Percentiles rank a stretch among this genome's conserved stretches.
These are phyloP conservation scores for Athalia cordata DNA, from an alignment of 2,888 invertebrate species.

Conservation along the genomic window DNA sequence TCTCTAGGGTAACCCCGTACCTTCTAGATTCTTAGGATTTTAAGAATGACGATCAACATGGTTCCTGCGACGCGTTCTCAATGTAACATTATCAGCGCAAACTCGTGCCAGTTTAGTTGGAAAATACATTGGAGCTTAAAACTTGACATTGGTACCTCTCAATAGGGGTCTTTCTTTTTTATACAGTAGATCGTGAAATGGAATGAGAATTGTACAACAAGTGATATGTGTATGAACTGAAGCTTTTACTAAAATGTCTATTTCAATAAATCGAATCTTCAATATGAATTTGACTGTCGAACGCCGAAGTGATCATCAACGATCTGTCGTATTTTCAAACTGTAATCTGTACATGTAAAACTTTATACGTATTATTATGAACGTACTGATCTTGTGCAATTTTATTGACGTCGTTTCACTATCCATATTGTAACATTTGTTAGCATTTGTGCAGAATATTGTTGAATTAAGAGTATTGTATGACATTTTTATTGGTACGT, in stretches of 20 bases:
- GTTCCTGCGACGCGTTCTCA: slow-evolving; percentile 37
- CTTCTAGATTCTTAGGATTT: slow-evolving; percentile 14
- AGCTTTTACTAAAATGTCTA: not conserved
- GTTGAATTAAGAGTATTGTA: slow-evolving; percentile 55
- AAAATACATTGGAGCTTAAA: slow-evolving; percentile 24
- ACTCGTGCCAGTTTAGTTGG: slow-evolving; percentile 27
- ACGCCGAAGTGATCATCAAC: slow-evolving; percentile 18
- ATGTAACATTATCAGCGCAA: slow-evolving; percentile 36
- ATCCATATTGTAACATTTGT: slow-evolving; percentile 18
- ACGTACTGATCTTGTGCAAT: slow-evolving; percentile 41
- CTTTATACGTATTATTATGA: slow-evolving; percentile 22
- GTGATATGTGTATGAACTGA: slow-evolving; percentile 17
- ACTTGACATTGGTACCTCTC: slow-evolving; percentile 3
- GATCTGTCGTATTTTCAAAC: slow-evolving; percentile 31
- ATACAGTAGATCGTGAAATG: not conserved
- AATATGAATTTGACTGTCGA: slow-evolving; percentile 20
- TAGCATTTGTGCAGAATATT: slow-evolving; percentile 30
- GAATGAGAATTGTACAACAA: slow-evolving; percentile 14
- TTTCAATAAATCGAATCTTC: slow-evolving; percentile 11
- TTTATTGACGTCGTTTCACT: slow-evolving; percentile 39
- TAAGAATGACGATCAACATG: slow-evolving; percentile 29
- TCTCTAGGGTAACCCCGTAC: slow-evolving; percentile 6
- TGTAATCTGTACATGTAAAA: slow-evolving; percentile 29
- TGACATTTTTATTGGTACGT: slow-evolving; percentile 66
- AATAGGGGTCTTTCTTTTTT: slow-evolving; percentile 11